These are phyloP conservation scores for Mongoloraphidia duomilia DNA, from an alignment of 2,888 invertebrate genomes.

Conservation along the genomic window DNA sequence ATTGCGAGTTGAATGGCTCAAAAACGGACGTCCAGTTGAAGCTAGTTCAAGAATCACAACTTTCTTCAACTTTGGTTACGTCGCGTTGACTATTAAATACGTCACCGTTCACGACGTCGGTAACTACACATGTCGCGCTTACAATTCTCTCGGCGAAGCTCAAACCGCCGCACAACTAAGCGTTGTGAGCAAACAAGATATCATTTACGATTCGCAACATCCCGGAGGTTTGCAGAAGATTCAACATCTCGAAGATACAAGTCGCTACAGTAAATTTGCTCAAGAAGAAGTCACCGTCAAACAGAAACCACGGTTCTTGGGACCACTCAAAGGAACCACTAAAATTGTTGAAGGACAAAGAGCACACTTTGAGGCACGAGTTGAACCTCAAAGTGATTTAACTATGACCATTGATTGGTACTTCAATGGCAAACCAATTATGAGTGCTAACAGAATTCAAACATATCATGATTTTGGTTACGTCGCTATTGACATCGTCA, in stretches of 20 bases:
- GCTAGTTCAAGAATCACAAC: constrained; percentile 86
- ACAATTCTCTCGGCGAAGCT: constrained; percentile 75
- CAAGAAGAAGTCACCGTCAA: constrained; percentile 59
- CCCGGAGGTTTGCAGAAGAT: constrained; percentile 86
- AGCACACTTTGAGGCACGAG: constrained; percentile 88
- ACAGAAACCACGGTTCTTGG: constrained; percentile 75
- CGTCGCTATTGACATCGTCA: constrained; percentile 87
- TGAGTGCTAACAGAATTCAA: constrained; percentile 80
- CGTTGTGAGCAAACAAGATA: constrained; percentile 73
- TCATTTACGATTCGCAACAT: constrained; percentile 80
- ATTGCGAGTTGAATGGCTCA: constrained; percentile 82
- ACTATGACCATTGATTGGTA: constrained; percentile 94
- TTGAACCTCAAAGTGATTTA: constrained; percentile 89
- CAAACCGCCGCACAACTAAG: constrained; percentile 67
- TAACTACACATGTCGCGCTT: constrained; percentile 76
- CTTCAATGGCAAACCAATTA: constrained; percentile 84
- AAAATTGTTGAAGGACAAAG: constrained; percentile 87
- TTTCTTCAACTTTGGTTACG: constrained; percentile 90
- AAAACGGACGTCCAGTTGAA: constrained; percentile 80
- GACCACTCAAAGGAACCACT: constrained; percentile 82
- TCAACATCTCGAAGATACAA: constrained; percentile 74
- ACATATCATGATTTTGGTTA: constrained; percentile 94
- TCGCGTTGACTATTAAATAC: constrained; percentile 83
- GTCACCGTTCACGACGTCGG: constrained; percentile 84
- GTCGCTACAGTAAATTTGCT: constrained; percentile 47